These are phyloP conservation scores for Pempheris klunzingeri DNA, from an alignment of 2,797 vertebrate species.

Conservation along the genomic window DNA sequence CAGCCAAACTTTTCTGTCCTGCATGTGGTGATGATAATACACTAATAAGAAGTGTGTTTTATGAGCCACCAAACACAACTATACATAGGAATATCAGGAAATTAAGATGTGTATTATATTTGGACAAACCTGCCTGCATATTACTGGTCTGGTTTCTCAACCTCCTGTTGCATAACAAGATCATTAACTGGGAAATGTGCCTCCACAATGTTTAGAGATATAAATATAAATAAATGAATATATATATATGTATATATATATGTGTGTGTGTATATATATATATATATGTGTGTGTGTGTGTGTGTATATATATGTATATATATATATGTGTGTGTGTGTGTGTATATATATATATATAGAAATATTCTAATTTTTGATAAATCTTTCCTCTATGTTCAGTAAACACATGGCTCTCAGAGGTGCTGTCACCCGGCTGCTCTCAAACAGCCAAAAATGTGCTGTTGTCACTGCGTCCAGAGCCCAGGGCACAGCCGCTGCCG, in stretches of 20 bases:
- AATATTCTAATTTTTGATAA: background rate
- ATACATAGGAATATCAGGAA: background rate
- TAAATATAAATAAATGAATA: no score
- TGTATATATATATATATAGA: no score
- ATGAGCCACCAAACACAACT: background rate
- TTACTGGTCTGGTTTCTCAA: background rate
- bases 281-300: no score
- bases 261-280: no score
- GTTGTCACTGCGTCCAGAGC: constrained; percentile 65
- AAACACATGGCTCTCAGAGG: constrained; percentile 83
- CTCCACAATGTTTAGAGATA: background rate
- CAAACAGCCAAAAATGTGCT: constrained; percentile 71
- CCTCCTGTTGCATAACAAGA: background rate
- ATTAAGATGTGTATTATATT: background rate
- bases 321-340: no score
- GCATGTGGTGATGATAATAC: constrained; percentile 8
- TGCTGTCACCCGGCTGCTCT: constrained; percentile 72
- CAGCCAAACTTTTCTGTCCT: background rate
- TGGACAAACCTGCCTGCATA: background rate
- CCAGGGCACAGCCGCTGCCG: constrained; percentile 77
- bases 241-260: no score
- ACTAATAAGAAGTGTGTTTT: background rate
- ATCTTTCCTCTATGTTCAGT: background rate
- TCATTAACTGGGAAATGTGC: background rate
- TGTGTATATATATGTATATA: no score